These are phyloP conservation scores for Ammodytes dubius DNA, from an alignment of 2,113 vertebrate species.

Conservation along the genomic window DNA sequence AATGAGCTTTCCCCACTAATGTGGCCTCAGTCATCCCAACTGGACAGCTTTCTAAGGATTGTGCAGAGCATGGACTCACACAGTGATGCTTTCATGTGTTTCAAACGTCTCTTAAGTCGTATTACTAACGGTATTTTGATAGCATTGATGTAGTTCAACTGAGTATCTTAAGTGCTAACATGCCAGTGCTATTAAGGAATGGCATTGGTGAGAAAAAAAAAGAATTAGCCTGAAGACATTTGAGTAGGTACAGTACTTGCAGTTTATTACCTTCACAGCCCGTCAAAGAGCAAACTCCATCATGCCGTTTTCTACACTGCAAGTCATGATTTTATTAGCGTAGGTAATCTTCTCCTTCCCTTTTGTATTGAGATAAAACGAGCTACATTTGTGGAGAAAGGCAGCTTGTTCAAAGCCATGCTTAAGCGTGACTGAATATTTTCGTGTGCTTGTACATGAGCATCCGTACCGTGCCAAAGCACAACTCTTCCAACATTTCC, in stretches of 20 bases:
- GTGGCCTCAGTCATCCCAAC: conserved; percentile 66
- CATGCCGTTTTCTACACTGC: conserved; percentile 7
- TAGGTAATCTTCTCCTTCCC: no score
- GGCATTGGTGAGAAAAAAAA: background rate
- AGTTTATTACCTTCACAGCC: background rate
- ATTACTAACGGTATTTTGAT: conserved; percentile 7
- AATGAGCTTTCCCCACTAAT: conserved; percentile 79
- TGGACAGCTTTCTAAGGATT: conserved; percentile 77
- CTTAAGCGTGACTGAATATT: no score
- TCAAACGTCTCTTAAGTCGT: conserved; percentile 34
- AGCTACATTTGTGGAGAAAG: no score
- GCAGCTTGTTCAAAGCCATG: no score
- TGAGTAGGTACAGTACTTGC: background rate
- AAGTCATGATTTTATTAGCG: no score
- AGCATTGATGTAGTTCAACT: background rate
- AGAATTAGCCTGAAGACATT: background rate
- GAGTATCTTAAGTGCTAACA: background rate
- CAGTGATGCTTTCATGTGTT: conserved; percentile 22
- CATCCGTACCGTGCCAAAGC: no score
- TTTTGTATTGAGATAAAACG: no score
- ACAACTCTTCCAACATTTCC: no score
- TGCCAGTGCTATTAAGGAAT: conserved; percentile 7
- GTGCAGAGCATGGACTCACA: conserved; percentile 36
- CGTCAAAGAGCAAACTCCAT: background rate
- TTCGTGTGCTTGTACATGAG: no score